Percentiles rank a stretch among this genome's conserved stretches.
These are phyloP conservation scores for Hemicordylus capensis DNA, from an alignment of 2,113 vertebrate species.

Conservation along the genomic window DNA sequence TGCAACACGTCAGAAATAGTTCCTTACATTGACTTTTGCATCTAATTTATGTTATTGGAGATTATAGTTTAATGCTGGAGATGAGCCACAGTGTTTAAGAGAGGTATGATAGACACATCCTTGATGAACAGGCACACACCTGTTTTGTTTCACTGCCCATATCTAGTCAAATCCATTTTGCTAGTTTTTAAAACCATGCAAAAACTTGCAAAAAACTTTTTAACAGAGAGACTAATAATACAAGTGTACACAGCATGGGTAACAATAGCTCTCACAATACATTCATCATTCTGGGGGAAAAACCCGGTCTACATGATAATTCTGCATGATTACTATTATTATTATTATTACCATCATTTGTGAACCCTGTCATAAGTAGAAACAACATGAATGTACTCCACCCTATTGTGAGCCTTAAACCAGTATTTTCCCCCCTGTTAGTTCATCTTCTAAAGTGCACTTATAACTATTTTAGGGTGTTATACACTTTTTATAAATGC, in stretches of 20 bases:
- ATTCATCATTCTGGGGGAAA: too few relatives aligned
- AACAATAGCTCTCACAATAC: background rate
- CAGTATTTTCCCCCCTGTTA: background rate
- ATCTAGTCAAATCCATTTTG: background rate
- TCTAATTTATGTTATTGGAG: background rate
- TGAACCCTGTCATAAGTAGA: background rate
- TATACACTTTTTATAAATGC: background rate
- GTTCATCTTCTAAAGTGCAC: background rate
- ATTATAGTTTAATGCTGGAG: background rate
- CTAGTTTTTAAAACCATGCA: background rate
- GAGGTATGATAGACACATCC: background rate
- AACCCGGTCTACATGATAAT: background rate
- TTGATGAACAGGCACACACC: background rate
- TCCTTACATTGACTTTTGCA: background rate
- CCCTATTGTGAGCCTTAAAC: background rate
- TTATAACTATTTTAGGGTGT: conserved; percentile 11
- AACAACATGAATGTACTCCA: background rate
- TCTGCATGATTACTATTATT: conserved; percentile 8
- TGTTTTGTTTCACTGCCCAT: background rate
- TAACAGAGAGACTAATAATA: background rate
- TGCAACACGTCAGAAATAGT: too few relatives aligned
- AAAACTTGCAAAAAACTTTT: background rate
- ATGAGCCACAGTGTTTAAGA: background rate
- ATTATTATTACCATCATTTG: background rate
- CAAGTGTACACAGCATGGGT: background rate